A percentile compares a stretch with the other conserved stretches of the same genome.
Conservation (phyloP, 2,888 invertebrate species). For the Bugulina stolonifera region DNA sequence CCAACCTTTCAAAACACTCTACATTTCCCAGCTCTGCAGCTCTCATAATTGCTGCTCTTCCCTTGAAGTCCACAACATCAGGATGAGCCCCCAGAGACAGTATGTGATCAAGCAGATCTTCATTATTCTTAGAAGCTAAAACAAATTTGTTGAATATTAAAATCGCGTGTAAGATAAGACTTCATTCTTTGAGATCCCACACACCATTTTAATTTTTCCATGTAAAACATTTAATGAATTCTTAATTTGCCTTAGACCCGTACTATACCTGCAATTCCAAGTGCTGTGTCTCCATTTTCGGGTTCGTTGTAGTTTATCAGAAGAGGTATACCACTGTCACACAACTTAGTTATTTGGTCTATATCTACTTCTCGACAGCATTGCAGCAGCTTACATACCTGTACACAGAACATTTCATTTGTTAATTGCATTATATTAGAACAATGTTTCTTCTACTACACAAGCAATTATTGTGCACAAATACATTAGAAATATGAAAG, state of each 20-base stretch:
- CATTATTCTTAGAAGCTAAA: conserved; percentile 47
- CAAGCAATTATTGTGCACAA: too few species aligned
- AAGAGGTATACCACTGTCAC: conserved; percentile 48
- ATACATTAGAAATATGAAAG: too few species aligned
- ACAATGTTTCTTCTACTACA: too few species aligned
- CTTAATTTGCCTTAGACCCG: neutral
- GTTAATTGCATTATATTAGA: too few species aligned
- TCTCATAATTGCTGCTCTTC: conserved; percentile 50
- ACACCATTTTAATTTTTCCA: neutral
- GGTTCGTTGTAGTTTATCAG: conserved; percentile 53
- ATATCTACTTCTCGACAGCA: conserved; percentile 50
- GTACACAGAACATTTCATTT: too few species aligned
- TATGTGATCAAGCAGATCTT: conserved; percentile 51
- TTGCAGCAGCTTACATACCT: conserved; percentile 49
- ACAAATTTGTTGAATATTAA: too few species aligned
- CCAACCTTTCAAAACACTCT: conserved; percentile 47
- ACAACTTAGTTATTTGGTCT: conserved; percentile 48
- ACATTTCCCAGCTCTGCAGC: conserved; percentile 53
- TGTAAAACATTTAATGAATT: neutral
- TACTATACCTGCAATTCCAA: conserved; percentile 39
- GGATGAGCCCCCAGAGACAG: conserved; percentile 51
- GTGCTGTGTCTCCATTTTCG: conserved; percentile 47
- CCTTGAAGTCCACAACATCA: conserved; percentile 51
- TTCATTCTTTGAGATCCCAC: neutral
- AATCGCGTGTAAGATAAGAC: too few species aligned